phyloP scores from a whole-genome alignment of 2,888 invertebrate species.

The Drosophila affinis region DNA sequence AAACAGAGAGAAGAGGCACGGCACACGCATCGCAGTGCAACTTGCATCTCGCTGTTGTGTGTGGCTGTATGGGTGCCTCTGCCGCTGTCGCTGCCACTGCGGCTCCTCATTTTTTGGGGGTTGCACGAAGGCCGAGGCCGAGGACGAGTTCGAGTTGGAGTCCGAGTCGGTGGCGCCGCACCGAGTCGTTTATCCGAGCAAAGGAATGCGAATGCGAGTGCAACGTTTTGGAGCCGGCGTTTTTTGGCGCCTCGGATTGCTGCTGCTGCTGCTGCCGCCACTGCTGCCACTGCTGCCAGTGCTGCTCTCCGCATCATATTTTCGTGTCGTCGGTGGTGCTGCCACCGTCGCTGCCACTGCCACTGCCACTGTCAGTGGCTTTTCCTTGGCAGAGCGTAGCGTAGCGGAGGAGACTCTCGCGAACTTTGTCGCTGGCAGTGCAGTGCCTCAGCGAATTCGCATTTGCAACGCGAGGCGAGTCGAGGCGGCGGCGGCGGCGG shows the following conservation, averaged over 20 bases:
- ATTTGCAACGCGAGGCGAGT: slow-evolving; percentile 52
- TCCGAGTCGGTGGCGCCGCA: slow-evolving; percentile 56
- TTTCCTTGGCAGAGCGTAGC: slow-evolving; percentile 64
- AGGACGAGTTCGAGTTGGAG: slow-evolving; percentile 51
- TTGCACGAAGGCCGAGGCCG: slow-evolving; percentile 56
- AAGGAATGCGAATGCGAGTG: slow-evolving; percentile 16
- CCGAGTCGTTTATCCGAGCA: slow-evolving; percentile 1
- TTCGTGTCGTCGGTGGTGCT: slow-evolving; percentile 25
- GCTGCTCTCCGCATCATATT: slow-evolving; percentile 54
- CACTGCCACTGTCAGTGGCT: slow-evolving; percentile 30
- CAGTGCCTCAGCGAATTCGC: slow-evolving; percentile 71
- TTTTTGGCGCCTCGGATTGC: slow-evolving; percentile 46
- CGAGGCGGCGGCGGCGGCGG: not conserved
- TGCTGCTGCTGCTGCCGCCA: slow-evolving; percentile 43
- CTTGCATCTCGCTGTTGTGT: slow-evolving; percentile 24
- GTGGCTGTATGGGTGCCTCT: slow-evolving; percentile 8
- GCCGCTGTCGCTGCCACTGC: not conserved
- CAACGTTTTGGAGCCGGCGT: slow-evolving; percentile 63
- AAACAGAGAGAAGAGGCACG: not conserved
- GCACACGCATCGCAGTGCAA: slow-evolving; percentile 16
- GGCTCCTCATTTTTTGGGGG: slow-evolving; percentile 62
- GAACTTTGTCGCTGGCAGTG: slow-evolving; percentile 38
- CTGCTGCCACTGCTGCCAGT: slow-evolving; percentile 19
- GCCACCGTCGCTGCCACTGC: slow-evolving; percentile 34
- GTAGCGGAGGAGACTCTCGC: slow-evolving; percentile 50